Percentiles rank a stretch among this genome's conserved stretches.
These are phyloP conservation scores for Thomomys bottae DNA, from an alignment of 2,113 vertebrate species.

Conservation along the genomic window DNA sequence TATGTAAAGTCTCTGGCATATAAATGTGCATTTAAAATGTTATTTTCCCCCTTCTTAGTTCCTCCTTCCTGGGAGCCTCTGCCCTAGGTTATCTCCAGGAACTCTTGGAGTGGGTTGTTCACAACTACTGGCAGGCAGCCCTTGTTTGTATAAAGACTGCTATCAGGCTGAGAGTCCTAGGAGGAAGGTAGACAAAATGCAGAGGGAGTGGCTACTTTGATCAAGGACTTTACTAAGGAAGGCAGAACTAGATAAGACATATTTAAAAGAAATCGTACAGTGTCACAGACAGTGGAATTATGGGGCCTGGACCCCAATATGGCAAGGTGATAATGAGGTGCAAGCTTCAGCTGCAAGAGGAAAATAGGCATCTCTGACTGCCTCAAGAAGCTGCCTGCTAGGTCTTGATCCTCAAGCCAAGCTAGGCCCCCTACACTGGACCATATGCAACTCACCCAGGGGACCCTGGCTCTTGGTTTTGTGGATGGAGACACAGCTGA, in stretches of 20 bases:
- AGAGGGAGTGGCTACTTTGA: background rate
- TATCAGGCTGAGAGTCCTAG: background rate
- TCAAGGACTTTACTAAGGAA: background rate
- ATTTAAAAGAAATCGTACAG: background rate
- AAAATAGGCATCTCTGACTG: background rate
- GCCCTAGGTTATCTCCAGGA: background rate
- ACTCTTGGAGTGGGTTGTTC: background rate
- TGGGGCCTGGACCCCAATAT: background rate
- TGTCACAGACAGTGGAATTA: background rate
- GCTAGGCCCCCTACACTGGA: background rate
- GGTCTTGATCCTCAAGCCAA: background rate
- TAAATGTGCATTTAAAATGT: background rate
- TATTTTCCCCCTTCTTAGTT: background rate
- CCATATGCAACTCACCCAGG: no score
- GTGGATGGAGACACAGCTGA: rapidly evolving
- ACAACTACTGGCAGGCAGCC: background rate
- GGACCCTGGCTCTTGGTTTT: no score
- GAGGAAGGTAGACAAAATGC: background rate
- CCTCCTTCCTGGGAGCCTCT: background rate
- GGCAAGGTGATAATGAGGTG: background rate
- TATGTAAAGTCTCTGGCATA: background rate
- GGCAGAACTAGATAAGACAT: background rate
- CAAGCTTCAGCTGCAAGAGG: background rate
- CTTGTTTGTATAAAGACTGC: rapidly evolving
- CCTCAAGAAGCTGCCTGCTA: background rate